Base-by-base conservation (phyloP, 2,888 invertebrate genomes). In the Phengaris alcon region DNA sequence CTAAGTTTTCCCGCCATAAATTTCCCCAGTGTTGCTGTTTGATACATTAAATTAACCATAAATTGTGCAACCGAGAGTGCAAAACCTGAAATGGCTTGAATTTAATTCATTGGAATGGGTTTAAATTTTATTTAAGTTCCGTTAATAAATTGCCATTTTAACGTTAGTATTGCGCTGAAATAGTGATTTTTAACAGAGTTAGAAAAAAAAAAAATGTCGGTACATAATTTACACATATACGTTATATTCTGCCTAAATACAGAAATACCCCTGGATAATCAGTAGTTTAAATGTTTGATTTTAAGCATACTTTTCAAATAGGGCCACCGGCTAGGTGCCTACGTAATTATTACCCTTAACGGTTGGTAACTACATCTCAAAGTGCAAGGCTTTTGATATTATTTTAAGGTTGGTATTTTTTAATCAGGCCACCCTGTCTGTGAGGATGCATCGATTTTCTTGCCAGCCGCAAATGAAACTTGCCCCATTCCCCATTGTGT, bases 1-100 rank as follows among this genome's bases (percentile, higher is more conserved):
- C 83, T 83, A 85, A 88, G 82, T 87, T 84, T 80, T 78, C 81
- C 82, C 78, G 84, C 88, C 87, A 88, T 89, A 89, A 89, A 89
- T 89, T 85, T 81, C 79, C 83, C 35, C 54, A 52, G 72, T 72
- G 22, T 72, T 72, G 52, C 72, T 72, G 52, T 51, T 15, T 13
- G 10, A 54, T 52, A 72, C 52, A 48, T 70, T 72, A 54, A 72
- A 72, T 52, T 72, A 35, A 22, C 72, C 70, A 48, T 70, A 70
- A 48, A 70, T 70, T 70, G 64, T 12, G 64, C 64, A 64, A 64
- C 12, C 64, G 64, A 44, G 12, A 64, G 64, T 15, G 13, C 64
- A 44, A 64, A 64, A 64, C 64, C 59, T 22, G 35, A 64, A 64
- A 64, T 64, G 10, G 64, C 10, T 59, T 15, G 59, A 59, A 59